Evolutionary conservation across 1,140 invertebrate genomes (phyloP), one percentile per base, ranked within the genome.

Genomic region (Habropoda laboriosa): DNA sequence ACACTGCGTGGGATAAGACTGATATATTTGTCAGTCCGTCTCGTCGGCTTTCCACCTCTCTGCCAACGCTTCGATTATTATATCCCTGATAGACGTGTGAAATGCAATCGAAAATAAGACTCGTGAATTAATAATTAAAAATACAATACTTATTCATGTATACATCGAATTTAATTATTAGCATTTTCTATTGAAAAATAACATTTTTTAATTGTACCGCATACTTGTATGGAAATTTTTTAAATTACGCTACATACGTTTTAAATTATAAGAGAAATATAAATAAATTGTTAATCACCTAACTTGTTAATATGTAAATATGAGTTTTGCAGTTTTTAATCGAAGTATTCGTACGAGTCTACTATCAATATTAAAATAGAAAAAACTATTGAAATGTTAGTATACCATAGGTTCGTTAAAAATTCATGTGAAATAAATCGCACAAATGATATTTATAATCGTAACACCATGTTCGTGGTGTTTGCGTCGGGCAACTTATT

Each of bases 21-120:
- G 82, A 86, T 87, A 86, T 87, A 87, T 88, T 83, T 85, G 79
- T 77, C 47, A 53, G 51, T 55, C 67, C 67, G 72, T 80, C 82
- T 81, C 67, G 79, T 81, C 45, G 49, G 18, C 2, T 64, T 60
- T 80, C 71, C 53, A 66, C 78, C 71, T 51, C 61, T 40, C 49
- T 75, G 16, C 42, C 18, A 30, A 60, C 57, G 27, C 67, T 35
- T 57, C 72, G 68, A 58, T 72, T 77, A 84, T 73, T 76, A 71
- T 85, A 71, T 66, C 57, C 45, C 71, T 47, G 16, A 71, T 53
- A 61, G 42, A 58, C 32, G 32, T 38, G 38, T 68, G 40, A 24
- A 55, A 57, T 40, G 10, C 24, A 76, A 57, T 76, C 8, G 32
- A 53, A 40, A 35, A 27, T 1, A 18, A 49, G n/a, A 27, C 2